Evolutionary conservation across 2,113 vertebrate genomes (phyloP), one percentile per base, ranked within the genome.

Genomic region (Lota lota): DNA sequence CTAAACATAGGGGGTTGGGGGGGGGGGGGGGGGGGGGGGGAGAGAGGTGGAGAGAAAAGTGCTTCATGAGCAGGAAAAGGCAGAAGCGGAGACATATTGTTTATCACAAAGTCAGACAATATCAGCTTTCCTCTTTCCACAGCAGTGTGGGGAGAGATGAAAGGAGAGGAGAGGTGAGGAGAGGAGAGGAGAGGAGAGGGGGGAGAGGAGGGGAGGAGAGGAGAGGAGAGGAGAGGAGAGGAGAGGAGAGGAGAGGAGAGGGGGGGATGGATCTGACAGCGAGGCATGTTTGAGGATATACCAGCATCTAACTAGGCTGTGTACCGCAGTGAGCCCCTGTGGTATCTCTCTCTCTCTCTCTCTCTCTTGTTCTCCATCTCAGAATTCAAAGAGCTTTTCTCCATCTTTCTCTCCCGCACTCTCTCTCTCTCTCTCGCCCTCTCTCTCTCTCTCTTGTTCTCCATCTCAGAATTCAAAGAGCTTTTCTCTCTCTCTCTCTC

Each of bases 101-200:
- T 83, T 89, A 87, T 87, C 87, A 87, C 87, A 87, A 85, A 84
- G 82, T 89, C 87, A 86, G 87, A 79, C 82, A 83, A 83, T 86
- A 83, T 88, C 83, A 85, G 87, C 85, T 81, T 85, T 75, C 74
- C 70, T 88, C 85, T 81, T 83, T 75, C 74, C 68, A 70, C 40
- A 68, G 73, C 70, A 33, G 70, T 21, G 11, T 54, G 72, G 74
- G 69, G 66, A 62, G 64, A 68, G 63, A 63, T 22, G 65, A 56
- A 11, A 53, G 51, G 18, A 56, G 53, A 56, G 53, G 69, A n/a
- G 57, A 24, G 54, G 74, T 69, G 50, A 72, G 50, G 66, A n/a
- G 24, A 54, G 61, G 19, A 33, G 61, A 18, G 61, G 61, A 24
- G 61, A 10, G 18, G 61, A 17, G 61, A 16, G 40, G 19, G n/a